Base-by-base conservation (phyloP, 2,888 invertebrate genomes). In the Dasysyrphus tricinctus region DNA sequence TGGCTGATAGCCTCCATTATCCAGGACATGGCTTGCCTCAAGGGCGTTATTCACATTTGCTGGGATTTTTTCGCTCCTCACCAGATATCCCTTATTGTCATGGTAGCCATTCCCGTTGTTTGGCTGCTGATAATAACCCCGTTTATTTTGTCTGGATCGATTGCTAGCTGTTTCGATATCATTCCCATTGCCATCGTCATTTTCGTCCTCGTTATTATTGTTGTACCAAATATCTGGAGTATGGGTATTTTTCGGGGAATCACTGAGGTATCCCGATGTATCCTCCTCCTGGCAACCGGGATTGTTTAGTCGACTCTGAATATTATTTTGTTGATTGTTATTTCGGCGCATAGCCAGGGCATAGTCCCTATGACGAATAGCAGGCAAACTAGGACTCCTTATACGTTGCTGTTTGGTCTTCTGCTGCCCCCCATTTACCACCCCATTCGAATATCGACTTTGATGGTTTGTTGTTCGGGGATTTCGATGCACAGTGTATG, bases 251-350 rank as follows among this genome's bases (percentile, higher is more conserved):
- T 94, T 94, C 74, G 92, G 92, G 63, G 95, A 96, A 91, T 97
- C 97, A 91, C 97, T 97, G 65, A 96, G 96, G 92, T 97, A 97
- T 47, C 97, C 97, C 39, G 97, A 97, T 74, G 97, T 97, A 90
- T 97, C 96, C 47, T 96, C 96, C 90, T 96, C 96, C 72, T 93
- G 94, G 90, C 92, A 91, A 92, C 92, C 92, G 37, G 88, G 88
- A 81, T 89, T 91, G 89, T 91, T 91, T 89, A 90, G 88, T 89
- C 90, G 90, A 90, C 90, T 88, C 51, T 88, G 81, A 34, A 77
- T 81, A 89, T 89, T 90, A 89, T 89, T 89, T 88, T 89, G 90
- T 88, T 89, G 90, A 88, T 90, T 89, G 88, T 90, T 85, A 80
- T 84, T 88, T 54, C 89, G 90, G 39, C 89, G 90, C 74, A 89